Evolutionary conservation across 1,140 invertebrate species (phyloP).

Genomic region (Aphidius ervi): DNA sequence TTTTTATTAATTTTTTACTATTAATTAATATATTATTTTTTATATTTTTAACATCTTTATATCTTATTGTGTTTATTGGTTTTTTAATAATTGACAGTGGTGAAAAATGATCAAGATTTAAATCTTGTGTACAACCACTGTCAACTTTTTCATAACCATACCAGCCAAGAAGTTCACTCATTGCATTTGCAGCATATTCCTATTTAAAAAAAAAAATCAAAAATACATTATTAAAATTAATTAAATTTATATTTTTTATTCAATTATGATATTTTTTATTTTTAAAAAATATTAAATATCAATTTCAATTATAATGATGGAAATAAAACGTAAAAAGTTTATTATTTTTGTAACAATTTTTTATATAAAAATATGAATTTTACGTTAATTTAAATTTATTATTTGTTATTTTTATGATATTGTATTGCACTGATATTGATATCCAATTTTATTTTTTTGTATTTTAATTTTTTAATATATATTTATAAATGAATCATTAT

Average conservation of each 20-base stretch:
- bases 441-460: too few species aligned
- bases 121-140: slow-evolving; percentile 48
- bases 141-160: slow-evolving; percentile 79
- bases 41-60: slow-evolving; percentile 23
- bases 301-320: neutral
- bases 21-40: neutral
- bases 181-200: slow-evolving; percentile 85
- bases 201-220: slow-evolving; percentile 49
- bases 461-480: too few species aligned
- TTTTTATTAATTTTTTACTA: slow-evolving; percentile 29
- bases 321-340: too few species aligned
- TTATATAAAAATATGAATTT: too few species aligned
- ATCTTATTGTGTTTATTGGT: slow-evolving; percentile 4
- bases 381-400: too few species aligned
- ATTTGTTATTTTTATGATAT: too few species aligned
- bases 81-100: slow-evolving; percentile 26
- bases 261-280: neutral
- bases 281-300: neutral
- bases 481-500: too few species aligned
- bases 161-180: slow-evolving; percentile 86
- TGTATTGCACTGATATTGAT: too few species aligned
- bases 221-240: neutral
- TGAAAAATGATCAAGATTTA: slow-evolving; percentile 41
- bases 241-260: neutral
- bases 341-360: too few species aligned